Percentiles rank a stretch among this genome's conserved stretches.
phyloP scores from a whole-genome alignment of 2,797 vertebrate genomes.

The Etheostoma nigrum region DNA sequence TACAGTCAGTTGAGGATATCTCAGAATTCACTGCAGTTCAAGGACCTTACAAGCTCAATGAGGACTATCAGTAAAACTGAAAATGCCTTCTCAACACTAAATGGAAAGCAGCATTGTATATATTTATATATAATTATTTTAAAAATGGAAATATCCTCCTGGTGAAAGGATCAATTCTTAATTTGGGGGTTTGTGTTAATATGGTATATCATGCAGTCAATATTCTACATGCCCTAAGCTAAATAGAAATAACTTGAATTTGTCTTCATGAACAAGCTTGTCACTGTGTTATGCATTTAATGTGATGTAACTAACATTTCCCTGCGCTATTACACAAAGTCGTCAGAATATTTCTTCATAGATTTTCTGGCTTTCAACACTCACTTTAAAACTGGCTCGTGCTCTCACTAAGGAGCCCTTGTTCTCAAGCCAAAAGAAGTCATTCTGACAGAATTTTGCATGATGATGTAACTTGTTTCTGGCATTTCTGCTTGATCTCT shows the following conservation, averaged over 20 bases:
- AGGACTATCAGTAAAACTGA: conserved; percentile 38
- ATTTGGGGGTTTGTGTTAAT: conserved; percentile 71
- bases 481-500: conserved; percentile 33
- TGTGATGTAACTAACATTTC: conserved; percentile 31
- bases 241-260: conserved; percentile 54
- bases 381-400: conserved; percentile 24
- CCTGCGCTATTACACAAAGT: conserved; percentile 10
- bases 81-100: conserved; percentile 25
- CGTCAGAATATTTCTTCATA: conserved; percentile 16
- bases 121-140: not conserved
- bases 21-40: conserved; percentile 62
- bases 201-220: conserved; percentile 58
- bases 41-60: conserved; percentile 56
- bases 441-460: conserved; percentile 63
- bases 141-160: conserved; percentile 39
- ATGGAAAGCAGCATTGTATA: conserved; percentile 21
- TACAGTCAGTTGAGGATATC: conserved; percentile 68
- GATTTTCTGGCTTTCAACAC: conserved; percentile 35
- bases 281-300: conserved; percentile 38
- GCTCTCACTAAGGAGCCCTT: conserved; percentile 37
- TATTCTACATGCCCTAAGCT: conserved; percentile 54
- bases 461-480: conserved; percentile 36
- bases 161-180: conserved; percentile 69
- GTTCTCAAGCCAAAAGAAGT: conserved; percentile 48
- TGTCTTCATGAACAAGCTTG: conserved; percentile 38